These are phyloP conservation scores for Halichoerus grypus DNA, from an alignment of 2,113 vertebrate genomes.

Conservation along the genomic window DNA sequence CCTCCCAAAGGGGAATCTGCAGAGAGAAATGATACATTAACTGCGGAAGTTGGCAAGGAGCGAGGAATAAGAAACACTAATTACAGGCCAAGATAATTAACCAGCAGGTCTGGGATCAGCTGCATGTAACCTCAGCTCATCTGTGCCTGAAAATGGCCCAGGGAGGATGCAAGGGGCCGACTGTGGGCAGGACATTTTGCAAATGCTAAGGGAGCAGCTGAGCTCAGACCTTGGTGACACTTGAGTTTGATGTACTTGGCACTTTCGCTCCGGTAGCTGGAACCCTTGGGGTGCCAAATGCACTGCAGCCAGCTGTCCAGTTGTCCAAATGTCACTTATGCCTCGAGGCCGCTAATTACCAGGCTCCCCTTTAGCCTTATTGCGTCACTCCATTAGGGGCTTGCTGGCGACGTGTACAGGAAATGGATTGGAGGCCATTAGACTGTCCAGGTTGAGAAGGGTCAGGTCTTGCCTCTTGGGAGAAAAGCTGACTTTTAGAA, in stretches of 20 bases:
- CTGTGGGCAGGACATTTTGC: slow-evolving; percentile 59
- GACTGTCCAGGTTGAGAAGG: slow-evolving; percentile 57
- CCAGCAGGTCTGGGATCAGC: slow-evolving; percentile 73
- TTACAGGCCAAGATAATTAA: slow-evolving; percentile 77
- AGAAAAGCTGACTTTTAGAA: slow-evolving; percentile 51
- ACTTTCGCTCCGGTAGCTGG: slow-evolving; percentile 43
- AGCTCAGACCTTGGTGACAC: slow-evolving; percentile 65
- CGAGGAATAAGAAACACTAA: slow-evolving; percentile 64
- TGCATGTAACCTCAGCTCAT: slow-evolving; percentile 70
- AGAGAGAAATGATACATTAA: slow-evolving; percentile 48
- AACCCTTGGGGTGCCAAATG: slow-evolving; percentile 75
- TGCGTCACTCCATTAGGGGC: slow-evolving; percentile 65
- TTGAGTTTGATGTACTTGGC: slow-evolving; percentile 66
- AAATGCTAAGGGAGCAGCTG: slow-evolving; percentile 76
- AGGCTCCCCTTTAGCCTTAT: slow-evolving; percentile 52
- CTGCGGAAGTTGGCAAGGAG: slow-evolving; percentile 42
- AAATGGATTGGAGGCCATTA: slow-evolving; percentile 78
- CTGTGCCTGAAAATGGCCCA: slow-evolving; percentile 68
- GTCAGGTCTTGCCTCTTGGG: slow-evolving; percentile 69
- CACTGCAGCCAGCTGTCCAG: neutral
- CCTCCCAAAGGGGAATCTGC: slow-evolving; percentile 33
- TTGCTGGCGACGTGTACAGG: slow-evolving; percentile 40
- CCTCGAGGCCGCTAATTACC: slow-evolving; percentile 68
- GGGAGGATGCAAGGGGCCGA: neutral
- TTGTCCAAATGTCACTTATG: slow-evolving; percentile 70